Percentiles rank a stretch among this genome's conserved stretches.
These are phyloP conservation scores for Uria lomvia DNA, from an alignment of 2,113 vertebrate genomes.

Conservation along the genomic window DNA sequence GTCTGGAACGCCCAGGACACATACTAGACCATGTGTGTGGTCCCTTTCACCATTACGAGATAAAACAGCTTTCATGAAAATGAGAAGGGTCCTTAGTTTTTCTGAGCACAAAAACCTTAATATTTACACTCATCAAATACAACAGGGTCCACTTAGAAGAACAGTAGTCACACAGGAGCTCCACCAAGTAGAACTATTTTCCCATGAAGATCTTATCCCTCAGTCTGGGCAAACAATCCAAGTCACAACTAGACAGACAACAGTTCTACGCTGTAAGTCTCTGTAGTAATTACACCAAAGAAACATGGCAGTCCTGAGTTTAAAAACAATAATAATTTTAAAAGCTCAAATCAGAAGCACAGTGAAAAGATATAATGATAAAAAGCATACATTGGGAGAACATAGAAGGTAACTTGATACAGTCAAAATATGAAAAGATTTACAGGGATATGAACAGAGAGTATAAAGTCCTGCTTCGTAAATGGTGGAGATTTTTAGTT, in stretches of 20 bases:
- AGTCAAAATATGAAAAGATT: neutral
- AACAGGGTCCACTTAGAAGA: neutral
- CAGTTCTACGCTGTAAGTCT: neutral
- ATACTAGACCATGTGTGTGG: neutral
- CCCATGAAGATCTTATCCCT: conserved; percentile 26
- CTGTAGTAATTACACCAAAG: neutral
- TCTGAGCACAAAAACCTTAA: neutral
- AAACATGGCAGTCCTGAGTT: neutral
- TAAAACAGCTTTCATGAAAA: conserved; percentile 29
- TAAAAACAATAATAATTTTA: neutral
- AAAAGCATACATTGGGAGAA: neutral
- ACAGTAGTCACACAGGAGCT: neutral
- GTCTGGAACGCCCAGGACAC: neutral
- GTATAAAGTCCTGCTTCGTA: neutral
- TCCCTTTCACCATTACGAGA: neutral
- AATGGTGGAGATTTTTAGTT: neutral
- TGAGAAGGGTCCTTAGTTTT: neutral
- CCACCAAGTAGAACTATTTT: neutral
- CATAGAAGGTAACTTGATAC: neutral
- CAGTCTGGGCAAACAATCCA: neutral
- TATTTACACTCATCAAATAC: conserved; percentile 10
- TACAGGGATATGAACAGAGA: neutral
- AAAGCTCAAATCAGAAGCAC: neutral
- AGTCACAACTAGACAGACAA: neutral
- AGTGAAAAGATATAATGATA: neutral